These are phyloP conservation scores for Gisinianus flammeolus DNA, from an alignment of 2,888 invertebrate genomes.

Conservation along the genomic window DNA sequence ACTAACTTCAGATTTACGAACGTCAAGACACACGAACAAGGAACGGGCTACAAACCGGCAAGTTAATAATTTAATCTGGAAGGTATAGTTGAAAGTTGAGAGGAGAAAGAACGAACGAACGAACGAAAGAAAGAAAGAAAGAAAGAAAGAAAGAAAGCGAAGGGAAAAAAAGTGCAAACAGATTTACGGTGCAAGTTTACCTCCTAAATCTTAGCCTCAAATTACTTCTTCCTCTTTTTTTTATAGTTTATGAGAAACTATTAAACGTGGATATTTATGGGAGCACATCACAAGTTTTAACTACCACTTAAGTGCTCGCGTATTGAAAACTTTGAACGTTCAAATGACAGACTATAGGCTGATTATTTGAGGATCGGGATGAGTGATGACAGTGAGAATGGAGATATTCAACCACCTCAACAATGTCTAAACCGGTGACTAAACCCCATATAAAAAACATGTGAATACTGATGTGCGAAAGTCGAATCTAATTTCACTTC, in stretches of 20 bases:
- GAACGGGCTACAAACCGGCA: background rate
- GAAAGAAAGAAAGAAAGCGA: background rate
- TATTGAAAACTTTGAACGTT: too few relatives aligned
- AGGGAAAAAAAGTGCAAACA: background rate
- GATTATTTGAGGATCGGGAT: too few relatives aligned
- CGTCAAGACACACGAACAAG: background rate
- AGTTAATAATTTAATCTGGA: conserved; percentile 18
- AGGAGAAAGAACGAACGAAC: background rate
- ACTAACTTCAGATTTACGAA: background rate
- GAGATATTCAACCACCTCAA: too few relatives aligned
- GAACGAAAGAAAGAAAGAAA: background rate
- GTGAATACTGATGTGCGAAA: too few relatives aligned
- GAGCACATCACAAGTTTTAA: background rate
- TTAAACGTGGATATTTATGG: conserved; percentile 2
- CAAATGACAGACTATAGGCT: too few relatives aligned
- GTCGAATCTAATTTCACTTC: too few relatives aligned
- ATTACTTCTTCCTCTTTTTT: background rate
- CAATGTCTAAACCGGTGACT: too few relatives aligned
- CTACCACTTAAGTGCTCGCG: background rate
- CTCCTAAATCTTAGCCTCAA: conserved; percentile 9
- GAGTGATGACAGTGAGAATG: too few relatives aligned
- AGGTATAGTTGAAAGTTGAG: background rate
- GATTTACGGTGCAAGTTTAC: conserved; percentile 8
- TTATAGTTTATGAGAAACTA: background rate
- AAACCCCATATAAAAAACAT: too few relatives aligned